These are phyloP conservation scores for Idaea aversata DNA, from an alignment of 2,888 invertebrate species.

Conservation along the genomic window DNA sequence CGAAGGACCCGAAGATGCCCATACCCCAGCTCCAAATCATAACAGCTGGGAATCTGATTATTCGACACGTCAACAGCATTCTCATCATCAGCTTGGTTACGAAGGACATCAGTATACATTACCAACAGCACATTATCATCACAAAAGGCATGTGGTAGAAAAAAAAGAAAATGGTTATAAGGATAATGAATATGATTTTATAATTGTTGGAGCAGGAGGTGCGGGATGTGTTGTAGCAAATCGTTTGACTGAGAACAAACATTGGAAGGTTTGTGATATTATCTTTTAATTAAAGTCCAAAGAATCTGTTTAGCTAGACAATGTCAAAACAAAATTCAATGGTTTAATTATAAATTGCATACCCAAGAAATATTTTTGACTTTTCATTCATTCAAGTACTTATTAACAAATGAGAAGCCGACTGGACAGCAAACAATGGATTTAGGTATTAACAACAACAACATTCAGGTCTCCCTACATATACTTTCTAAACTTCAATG, in stretches of 20 bases:
- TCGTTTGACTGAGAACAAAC: constrained; percentile 42
- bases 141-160: background rate
- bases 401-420: too few relatives aligned
- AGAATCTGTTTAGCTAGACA: background rate
- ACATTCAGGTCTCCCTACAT: too few relatives aligned
- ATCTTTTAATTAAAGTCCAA: background rate
- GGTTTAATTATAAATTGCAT: too few relatives aligned
- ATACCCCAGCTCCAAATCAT: background rate
- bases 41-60: background rate
- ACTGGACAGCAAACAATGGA: too few relatives aligned
- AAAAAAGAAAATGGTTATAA: constrained; percentile 5
- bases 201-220: constrained; percentile 59
- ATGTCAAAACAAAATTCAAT: too few relatives aligned
- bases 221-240: constrained; percentile 61
- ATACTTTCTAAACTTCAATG: background rate
- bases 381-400: too few relatives aligned
- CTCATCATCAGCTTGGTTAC: background rate
- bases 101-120: background rate
- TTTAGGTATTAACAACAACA: too few relatives aligned
- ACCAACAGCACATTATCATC: background rate
- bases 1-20: background rate
- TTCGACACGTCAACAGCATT: background rate
- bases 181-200: constrained; percentile 51
- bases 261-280: constrained; percentile 47
- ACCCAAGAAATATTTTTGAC: too few relatives aligned